A percentile compares a stretch with the other conserved stretches of the same genome.
These are phyloP conservation scores for Acanthosepion esculentum DNA, from an alignment of 2,888 invertebrate genomes.

Conservation along the genomic window DNA sequence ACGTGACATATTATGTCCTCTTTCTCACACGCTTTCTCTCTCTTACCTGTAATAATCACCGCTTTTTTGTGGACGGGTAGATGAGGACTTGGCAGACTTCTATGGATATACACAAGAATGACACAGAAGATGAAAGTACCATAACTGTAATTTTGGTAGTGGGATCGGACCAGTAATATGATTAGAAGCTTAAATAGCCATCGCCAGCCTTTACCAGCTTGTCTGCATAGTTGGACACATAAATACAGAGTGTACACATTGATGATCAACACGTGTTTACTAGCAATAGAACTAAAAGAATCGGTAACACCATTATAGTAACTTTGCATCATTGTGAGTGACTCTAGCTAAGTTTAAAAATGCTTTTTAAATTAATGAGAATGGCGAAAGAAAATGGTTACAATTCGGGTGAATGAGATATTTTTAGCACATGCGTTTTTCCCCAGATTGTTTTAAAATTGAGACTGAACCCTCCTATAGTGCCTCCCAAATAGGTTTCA, in stretches of 20 bases:
- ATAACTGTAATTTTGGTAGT: neutral
- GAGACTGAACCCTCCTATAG: neutral
- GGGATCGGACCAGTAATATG: neutral
- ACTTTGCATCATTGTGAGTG: neutral
- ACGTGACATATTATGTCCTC: neutral
- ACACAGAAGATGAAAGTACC: neutral
- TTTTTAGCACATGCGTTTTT: neutral
- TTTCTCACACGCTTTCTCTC: neutral
- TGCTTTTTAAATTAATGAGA: neutral
- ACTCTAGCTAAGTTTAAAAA: neutral
- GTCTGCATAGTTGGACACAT: neutral
- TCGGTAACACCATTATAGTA: neutral
- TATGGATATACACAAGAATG: neutral
- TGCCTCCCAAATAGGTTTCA: neutral
- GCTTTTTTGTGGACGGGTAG: neutral
- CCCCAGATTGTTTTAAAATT: neutral
- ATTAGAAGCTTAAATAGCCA: neutral
- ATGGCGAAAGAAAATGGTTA: neutral
- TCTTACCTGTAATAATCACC: conserved; percentile 12
- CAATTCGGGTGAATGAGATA: neutral
- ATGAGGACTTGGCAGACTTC: neutral
- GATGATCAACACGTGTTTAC: neutral
- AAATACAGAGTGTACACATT: neutral
- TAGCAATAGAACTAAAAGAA: neutral
- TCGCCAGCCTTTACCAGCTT: neutral